Evolutionary conservation across 1,140 invertebrate species (phyloP).

Genomic region (Rhyacophila brunnea): DNA sequence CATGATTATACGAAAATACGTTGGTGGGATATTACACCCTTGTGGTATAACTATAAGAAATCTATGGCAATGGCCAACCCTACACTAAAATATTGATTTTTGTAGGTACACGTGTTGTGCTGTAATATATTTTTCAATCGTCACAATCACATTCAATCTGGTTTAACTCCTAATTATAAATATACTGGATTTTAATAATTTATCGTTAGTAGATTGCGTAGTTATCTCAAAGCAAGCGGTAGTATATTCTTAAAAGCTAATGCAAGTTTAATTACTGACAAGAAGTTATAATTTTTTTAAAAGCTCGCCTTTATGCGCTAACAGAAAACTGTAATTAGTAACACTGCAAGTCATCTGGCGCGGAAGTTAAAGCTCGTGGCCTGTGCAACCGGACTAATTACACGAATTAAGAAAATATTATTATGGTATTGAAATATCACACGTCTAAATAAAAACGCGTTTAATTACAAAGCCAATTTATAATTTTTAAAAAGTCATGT

Average conservation of each 20-base stretch:
- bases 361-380: background rate
- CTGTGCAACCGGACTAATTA: background rate
- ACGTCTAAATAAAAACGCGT: background rate
- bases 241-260: slow-evolving; percentile 2
- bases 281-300: background rate
- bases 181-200: no score
- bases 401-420: background rate
- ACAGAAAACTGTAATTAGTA: background rate
- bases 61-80: no score
- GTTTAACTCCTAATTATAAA: no score
- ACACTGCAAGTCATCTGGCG: background rate
- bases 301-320: background rate
- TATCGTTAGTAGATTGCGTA: background rate
- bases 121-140: no score
- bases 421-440: background rate
- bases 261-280: slow-evolving; percentile 2
- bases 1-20: no score
- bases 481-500: no score
- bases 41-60: no score
- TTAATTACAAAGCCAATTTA: no score
- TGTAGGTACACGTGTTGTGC: no score
- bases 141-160: no score
- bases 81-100: no score
- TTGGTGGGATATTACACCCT: no score
- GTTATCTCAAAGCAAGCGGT: background rate